Evolutionary conservation across 2,797 vertebrate species (phyloP).

Genomic region (Karalla daura): DNA sequence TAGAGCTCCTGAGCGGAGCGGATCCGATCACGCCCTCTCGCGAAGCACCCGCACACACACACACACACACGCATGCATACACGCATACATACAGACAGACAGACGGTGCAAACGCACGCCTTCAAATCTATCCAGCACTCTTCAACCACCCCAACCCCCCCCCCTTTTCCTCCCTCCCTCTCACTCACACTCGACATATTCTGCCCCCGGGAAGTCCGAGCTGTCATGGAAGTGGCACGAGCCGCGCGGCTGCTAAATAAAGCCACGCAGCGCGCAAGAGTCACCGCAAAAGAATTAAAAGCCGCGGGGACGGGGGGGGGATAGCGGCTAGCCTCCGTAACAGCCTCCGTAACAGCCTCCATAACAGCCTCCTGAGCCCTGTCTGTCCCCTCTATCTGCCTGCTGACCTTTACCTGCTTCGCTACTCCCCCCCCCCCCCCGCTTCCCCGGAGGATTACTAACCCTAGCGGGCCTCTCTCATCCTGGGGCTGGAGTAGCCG

Average conservation of each 20-base stretch:
- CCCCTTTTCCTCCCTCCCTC: too few relatives aligned
- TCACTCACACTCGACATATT: conserved; percentile 31
- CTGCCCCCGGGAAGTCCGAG: conserved; percentile 14
- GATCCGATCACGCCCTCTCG: too few relatives aligned
- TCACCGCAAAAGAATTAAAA: conserved; percentile 8
- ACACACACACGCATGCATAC: conserved; percentile 39
- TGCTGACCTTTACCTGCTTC: conserved; percentile 63
- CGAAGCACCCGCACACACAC: not conserved
- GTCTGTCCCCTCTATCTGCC: conserved; percentile 41
- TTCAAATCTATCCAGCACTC: conserved; percentile 31
- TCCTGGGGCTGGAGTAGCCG: conserved; percentile 70
- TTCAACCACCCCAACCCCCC: too few relatives aligned
- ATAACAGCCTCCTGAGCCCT: too few relatives aligned
- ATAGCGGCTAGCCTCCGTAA: too few relatives aligned
- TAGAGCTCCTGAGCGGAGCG: too few relatives aligned
- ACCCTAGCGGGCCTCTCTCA: conserved; percentile 72
- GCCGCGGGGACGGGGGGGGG: too few relatives aligned
- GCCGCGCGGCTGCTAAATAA: conserved; percentile 31
- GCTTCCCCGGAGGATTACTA: conserved; percentile 49
- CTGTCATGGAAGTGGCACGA: conserved; percentile 47
- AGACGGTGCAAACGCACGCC: conserved; percentile 50
- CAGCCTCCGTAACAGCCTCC: too few relatives aligned
- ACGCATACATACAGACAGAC: conserved; percentile 32
- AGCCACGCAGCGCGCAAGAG: conserved; percentile 2
- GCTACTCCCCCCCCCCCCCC: conserved; percentile 57